A percentile compares a stretch with the other conserved stretches of the same genome.
Conservation (phyloP, 2,888 invertebrate genomes). For the Macaria notata region DNA sequence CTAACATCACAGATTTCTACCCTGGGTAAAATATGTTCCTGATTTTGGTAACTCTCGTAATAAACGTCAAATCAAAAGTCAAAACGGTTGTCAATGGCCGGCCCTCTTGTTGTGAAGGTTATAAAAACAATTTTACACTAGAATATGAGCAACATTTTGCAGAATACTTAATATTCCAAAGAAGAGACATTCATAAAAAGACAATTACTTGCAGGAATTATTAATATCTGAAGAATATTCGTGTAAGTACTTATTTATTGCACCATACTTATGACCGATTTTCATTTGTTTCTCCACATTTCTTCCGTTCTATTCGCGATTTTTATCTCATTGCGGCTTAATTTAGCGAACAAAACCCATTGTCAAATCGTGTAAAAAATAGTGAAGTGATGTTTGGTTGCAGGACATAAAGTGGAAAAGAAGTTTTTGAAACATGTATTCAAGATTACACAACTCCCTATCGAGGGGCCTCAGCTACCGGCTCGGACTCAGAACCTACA, state of each 20-base stretch:
- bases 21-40: no score
- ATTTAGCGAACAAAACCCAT: constrained; percentile 1
- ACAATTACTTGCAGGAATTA: constrained; percentile 5
- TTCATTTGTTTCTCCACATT: constrained; percentile 50
- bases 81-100: constrained; percentile 20
- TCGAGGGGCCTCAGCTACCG: constrained; percentile 48
- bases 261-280: constrained; percentile 37
- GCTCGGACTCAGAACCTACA: constrained; percentile 44
- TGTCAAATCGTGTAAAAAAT: constrained; percentile 40
- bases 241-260: constrained; percentile 44
- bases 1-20: no score
- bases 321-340: constrained; percentile 16
- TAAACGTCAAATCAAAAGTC: not conserved
- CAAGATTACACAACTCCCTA: constrained; percentile 57
- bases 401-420: constrained; percentile 49
- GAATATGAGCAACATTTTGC: constrained; percentile 17
- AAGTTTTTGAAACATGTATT: constrained; percentile 58
- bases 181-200: constrained; percentile 16
- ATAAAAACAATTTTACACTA: constrained; percentile 12
- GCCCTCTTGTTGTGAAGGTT: constrained; percentile 29
- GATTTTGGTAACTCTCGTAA: no score
- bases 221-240: constrained; percentile 12
- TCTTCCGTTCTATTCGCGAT: constrained; percentile 17
- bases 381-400: constrained; percentile 64
- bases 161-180: constrained; percentile 24